phyloP scores from a whole-genome alignment of 1,140 invertebrate species.

The Pachypsylla venusta region DNA sequence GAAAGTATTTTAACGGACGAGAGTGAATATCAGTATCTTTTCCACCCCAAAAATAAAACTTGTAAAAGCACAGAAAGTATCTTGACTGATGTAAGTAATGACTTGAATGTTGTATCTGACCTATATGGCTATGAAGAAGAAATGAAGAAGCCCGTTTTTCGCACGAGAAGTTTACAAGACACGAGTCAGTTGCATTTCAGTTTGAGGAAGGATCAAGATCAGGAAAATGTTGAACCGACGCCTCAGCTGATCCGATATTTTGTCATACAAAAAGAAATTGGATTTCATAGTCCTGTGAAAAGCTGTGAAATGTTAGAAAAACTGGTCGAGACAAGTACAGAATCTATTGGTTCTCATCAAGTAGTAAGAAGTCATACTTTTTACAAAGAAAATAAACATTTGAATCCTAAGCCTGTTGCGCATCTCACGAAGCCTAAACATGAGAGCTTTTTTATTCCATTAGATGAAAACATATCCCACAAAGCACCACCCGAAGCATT shows the following conservation, averaged over 20 bases:
- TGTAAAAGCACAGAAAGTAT: constrained; percentile 64
- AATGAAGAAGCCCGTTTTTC: constrained; percentile 29
- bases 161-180: constrained; percentile 36
- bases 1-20: constrained; percentile 36
- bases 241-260: constrained; percentile 12
- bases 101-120: neutral
- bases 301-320: neutral
- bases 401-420: neutral
- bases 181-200: constrained; percentile 28
- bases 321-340: neutral
- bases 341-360: neutral
- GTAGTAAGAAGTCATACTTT: constrained; percentile 6
- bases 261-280: constrained; percentile 13
- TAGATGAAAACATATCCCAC: constrained; percentile 18
- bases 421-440: constrained; percentile 21
- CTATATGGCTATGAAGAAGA: constrained; percentile 28
- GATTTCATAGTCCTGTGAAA: neutral
- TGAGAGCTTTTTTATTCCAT: constrained; percentile 24
- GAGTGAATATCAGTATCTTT: constrained; percentile 34
- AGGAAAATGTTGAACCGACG: neutral
- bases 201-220: constrained; percentile 21
- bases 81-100: constrained; percentile 56
- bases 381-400: neutral
- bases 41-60: constrained; percentile 34
- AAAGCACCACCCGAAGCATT: constrained; percentile 16